Evolutionary conservation across 2,888 invertebrate genomes (phyloP).

Genomic region (Machimus atricapillus): DNA sequence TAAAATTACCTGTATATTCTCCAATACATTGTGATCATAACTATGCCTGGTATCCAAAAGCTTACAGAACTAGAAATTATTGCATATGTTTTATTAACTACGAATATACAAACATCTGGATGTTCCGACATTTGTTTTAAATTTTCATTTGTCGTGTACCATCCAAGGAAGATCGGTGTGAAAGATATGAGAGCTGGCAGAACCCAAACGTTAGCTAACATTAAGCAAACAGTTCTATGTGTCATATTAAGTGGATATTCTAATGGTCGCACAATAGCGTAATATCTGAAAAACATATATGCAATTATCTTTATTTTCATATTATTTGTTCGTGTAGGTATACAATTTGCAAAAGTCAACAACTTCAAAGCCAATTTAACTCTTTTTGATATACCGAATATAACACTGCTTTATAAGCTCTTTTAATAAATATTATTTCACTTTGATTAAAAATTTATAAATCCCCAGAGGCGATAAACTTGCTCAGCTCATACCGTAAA

Average conservation of each 20-base stretch:
- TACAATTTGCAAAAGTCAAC: too few relatives aligned
- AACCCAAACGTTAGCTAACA: slow-evolving; percentile 91
- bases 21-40: slow-evolving; percentile 92
- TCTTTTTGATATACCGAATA: background rate
- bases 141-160: slow-evolving; percentile 90
- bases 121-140: slow-evolving; percentile 65
- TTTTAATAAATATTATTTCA: background rate
- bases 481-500: background rate
- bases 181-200: slow-evolving; percentile 92
- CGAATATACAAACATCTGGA: slow-evolving; percentile 81
- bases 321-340: too few relatives aligned
- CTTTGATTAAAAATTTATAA: background rate
- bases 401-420: background rate
- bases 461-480: background rate
- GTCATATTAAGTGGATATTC: slow-evolving; percentile 96
- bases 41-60: slow-evolving; percentile 91
- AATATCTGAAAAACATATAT: slow-evolving; percentile 69
- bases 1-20: slow-evolving; percentile 70
- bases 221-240: slow-evolving; percentile 76
- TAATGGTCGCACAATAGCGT: slow-evolving; percentile 91
- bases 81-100: slow-evolving; percentile 86
- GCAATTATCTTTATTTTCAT: too few relatives aligned
- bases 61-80: slow-evolving; percentile 89
- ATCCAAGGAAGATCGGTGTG: slow-evolving; percentile 92
- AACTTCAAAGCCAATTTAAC: background rate